These are phyloP conservation scores for Netelia virgata DNA, from an alignment of 2,888 invertebrate genomes.

Conservation along the genomic window DNA sequence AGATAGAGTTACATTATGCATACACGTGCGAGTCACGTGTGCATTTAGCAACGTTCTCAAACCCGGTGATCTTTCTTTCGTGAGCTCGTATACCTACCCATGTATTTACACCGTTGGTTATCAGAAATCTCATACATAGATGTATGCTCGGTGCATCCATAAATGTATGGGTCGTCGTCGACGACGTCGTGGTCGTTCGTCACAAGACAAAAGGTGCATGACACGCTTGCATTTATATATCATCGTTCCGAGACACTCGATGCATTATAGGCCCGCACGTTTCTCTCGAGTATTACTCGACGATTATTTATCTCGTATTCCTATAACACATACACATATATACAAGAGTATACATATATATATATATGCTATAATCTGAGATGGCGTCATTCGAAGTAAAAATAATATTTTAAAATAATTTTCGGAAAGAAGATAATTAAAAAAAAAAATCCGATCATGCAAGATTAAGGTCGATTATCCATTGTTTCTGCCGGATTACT, in stretches of 20 bases:
- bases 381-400: constrained; percentile 1
- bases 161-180: constrained; percentile 54
- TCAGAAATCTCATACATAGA: constrained; percentile 63
- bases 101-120: constrained; percentile 59
- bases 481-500: no score
- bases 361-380: constrained; percentile 39
- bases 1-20: constrained; percentile 39
- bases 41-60: constrained; percentile 41
- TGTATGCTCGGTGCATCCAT: constrained; percentile 62
- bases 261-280: constrained; percentile 8
- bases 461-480: background rate
- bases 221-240: constrained; percentile 67
- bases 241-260: constrained; percentile 47
- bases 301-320: constrained; percentile 17
- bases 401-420: background rate
- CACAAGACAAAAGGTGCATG: constrained; percentile 69
- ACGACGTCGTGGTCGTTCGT: constrained; percentile 46
- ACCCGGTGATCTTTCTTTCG: background rate
- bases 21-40: constrained; percentile 62
- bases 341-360: background rate
- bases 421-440: background rate
- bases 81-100: background rate
- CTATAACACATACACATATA: background rate
- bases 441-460: background rate
- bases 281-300: background rate